Evolutionary conservation across 2,797 vertebrate genomes (phyloP).

Genomic region (Acanthiza pusilla): DNA sequence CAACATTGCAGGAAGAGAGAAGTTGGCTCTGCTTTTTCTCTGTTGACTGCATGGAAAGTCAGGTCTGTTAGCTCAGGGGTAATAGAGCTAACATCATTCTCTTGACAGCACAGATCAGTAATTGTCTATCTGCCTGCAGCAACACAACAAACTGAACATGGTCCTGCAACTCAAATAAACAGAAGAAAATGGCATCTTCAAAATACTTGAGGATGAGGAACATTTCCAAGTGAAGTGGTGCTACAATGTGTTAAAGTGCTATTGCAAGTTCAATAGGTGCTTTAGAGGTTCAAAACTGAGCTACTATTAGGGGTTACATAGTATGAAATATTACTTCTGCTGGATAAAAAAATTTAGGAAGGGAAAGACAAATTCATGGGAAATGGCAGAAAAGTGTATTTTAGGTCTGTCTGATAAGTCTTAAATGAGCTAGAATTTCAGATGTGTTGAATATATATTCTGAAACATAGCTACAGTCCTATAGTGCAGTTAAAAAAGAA

Average conservation of each 20-base stretch:
- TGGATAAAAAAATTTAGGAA: not conserved
- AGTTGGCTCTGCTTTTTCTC: not conserved
- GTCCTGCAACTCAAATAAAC: not conserved
- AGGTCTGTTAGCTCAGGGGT: not conserved
- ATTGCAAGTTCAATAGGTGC: not conserved
- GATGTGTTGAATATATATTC: not conserved
- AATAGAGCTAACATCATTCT: not conserved
- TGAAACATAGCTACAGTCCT: not conserved
- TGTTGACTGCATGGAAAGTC: not conserved
- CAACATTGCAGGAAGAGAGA: not conserved
- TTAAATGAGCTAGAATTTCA: not conserved
- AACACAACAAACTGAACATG: not conserved
- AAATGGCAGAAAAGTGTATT: not conserved
- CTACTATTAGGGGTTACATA: not conserved
- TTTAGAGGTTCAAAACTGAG: not conserved
- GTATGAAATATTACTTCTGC: not conserved
- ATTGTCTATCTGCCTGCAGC: not conserved
- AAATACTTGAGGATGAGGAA: not conserved
- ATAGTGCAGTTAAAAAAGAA: not conserved
- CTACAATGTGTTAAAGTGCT: not conserved
- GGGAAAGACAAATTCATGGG: not conserved
- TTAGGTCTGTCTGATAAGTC: not conserved
- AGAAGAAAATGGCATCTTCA: not conserved
- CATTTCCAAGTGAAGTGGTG: not conserved
- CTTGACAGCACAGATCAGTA: not conserved